Evolutionary conservation across 1,140 invertebrate genomes (phyloP), one percentile per base, ranked within the genome.

Genomic region (Ctenoplectra terminalis): DNA sequence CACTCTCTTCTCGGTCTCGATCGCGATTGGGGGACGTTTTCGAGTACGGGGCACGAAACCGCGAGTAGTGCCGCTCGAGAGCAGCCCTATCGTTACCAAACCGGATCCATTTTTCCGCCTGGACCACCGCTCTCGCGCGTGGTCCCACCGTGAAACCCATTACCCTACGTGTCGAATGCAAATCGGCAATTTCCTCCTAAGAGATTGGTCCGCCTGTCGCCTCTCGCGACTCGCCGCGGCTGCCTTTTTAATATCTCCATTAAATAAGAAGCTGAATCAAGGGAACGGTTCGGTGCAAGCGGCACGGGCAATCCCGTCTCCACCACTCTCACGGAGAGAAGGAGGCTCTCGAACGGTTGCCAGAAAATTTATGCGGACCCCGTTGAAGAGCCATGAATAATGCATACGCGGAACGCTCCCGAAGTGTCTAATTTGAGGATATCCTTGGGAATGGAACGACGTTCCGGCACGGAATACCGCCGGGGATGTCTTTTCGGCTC

Each of bases 381-480:
- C 46, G 23, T 26, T 56, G 63, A 84, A 48, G 67, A 67, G 70
- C 48, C 75, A 87, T 87, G 86, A 87, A 87, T 87, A 87, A 87
- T 87, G 70, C 63, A 86, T 81, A 46, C 50, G 40, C 54, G 26
- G 48, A 70, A 20, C 67, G 82, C 81, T 73, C 46, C 66, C 81
- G 71, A 73, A 81, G 85, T 76, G 67, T 83, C 86, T 77, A 87
- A 86, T 86, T 81, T 76, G 46, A 70, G 71, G 69, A 87, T 86
- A 87, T 37, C 64, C 75, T 58, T 78, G 61, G 72, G 75, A 80
- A 85, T 46, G 54, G 72, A 71, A 80, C 56, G 29, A 64, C 58
- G 72, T 43, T 23, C 7, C 26, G 46, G 29, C 46, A 52, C 17
- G 67, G 66, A 46, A 37, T n/a, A 48, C 31, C 29, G 50, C 20